Conservation (phyloP, 1,140 invertebrate genomes). For the Sarcophaga bullata region DNA sequence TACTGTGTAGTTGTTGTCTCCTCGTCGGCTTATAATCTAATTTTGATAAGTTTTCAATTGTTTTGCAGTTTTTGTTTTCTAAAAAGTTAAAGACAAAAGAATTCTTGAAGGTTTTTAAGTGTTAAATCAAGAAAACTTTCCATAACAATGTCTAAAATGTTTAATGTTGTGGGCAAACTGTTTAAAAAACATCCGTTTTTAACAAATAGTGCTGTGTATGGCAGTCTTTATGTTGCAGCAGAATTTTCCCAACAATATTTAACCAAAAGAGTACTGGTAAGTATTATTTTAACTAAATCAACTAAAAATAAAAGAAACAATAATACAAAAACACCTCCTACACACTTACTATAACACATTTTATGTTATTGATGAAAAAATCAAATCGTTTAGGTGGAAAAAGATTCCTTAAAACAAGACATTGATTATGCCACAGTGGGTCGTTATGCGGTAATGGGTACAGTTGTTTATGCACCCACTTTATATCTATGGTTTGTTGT, state of each 20-base stretch:
- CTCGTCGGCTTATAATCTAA: neutral
- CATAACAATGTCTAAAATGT: conserved; percentile 32
- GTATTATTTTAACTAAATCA: neutral
- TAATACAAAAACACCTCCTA: neutral
- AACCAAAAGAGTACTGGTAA: conserved; percentile 72
- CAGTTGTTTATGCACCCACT: conserved; percentile 71
- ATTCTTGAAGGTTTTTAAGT: neutral
- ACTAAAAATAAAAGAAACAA: neutral
- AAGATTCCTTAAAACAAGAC: conserved; percentile 55
- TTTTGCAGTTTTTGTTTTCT: neutral
- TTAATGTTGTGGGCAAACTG: conserved; percentile 46
- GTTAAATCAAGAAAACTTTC: neutral
- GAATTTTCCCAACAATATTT: conserved; percentile 82
- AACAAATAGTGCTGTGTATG: conserved; percentile 80
- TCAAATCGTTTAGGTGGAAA: conserved; percentile 38
- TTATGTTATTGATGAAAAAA: neutral
- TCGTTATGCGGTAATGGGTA: conserved; percentile 72
- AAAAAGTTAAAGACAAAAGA: neutral
- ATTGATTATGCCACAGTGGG: conserved; percentile 69
- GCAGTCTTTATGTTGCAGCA: conserved; percentile 79
- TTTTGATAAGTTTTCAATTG: neutral
- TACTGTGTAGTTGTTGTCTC: neutral
- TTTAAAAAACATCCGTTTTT: conserved; percentile 72
- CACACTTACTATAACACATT: neutral
- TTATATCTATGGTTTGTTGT: conserved; percentile 71